These are phyloP conservation scores for Montipora foliosa DNA, from an alignment of 64 coral and sea anemone species.

Conservation along the genomic window DNA sequence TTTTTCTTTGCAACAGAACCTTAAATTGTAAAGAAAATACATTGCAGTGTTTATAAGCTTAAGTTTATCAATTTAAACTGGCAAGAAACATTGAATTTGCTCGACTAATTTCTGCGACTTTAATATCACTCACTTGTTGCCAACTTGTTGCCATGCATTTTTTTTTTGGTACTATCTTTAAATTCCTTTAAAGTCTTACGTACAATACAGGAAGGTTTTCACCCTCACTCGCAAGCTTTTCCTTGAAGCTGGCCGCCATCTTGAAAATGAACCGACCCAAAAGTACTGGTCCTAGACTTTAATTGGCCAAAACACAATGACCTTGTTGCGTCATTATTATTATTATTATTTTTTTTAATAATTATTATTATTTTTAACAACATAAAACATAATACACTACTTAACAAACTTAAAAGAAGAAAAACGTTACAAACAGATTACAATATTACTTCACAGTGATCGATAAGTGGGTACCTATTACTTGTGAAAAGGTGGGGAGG, in stretches of 20 bases:
- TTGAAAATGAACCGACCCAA: too few relatives aligned
- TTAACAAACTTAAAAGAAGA: too few relatives aligned
- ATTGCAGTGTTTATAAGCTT: background rate
- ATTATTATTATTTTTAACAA: too few relatives aligned
- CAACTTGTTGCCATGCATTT: background rate
- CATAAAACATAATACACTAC: too few relatives aligned
- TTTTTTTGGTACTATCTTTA: constrained; percentile 1
- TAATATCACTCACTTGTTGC: background rate
- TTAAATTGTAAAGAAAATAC: background rate
- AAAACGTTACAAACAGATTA: too few relatives aligned
- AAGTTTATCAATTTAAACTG: background rate
- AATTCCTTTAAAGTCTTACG: background rate
- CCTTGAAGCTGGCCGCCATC: background rate
- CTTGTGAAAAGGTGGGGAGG: too few relatives aligned
- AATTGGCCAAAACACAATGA: too few relatives aligned
- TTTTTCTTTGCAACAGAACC: constrained; percentile 15
- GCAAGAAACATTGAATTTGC: background rate
- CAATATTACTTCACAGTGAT: too few relatives aligned
- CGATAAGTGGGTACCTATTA: too few relatives aligned
- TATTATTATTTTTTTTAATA: too few relatives aligned
- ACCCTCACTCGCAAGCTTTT: background rate
- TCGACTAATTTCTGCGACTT: background rate
- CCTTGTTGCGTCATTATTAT: too few relatives aligned
- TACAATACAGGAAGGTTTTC: constrained; percentile 7
- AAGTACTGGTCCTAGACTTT: too few relatives aligned